These are phyloP conservation scores for Rhadina sibilatrix DNA, from an alignment of 2,113 vertebrate species.

Conservation along the genomic window DNA sequence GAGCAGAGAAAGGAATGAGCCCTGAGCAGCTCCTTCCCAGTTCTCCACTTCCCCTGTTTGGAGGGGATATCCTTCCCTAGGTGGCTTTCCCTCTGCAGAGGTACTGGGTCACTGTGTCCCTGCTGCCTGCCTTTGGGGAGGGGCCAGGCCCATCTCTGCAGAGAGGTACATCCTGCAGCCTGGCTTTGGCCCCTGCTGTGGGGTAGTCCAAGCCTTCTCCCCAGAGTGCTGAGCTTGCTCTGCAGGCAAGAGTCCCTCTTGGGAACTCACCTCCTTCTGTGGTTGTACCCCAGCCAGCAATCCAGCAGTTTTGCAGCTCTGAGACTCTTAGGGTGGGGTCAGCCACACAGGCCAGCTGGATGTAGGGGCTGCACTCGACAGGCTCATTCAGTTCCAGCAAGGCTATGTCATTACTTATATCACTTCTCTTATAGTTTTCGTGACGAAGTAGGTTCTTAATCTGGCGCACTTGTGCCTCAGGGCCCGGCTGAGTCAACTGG, in stretches of 20 bases:
- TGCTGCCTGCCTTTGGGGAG: too few relatives aligned
- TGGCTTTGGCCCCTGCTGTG: accelerated
- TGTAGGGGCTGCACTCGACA: neutral
- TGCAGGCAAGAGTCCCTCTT: too few relatives aligned
- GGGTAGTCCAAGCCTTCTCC: accelerated
- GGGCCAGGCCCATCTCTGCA: neutral
- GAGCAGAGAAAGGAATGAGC: neutral
- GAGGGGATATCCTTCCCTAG: accelerated
- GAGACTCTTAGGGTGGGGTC: neutral
- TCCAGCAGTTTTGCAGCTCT: neutral
- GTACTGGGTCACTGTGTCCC: accelerated
- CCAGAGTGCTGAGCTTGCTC: neutral
- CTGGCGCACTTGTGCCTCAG: neutral
- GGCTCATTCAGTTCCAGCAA: neutral
- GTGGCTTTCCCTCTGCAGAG: neutral
- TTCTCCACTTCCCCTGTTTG: too few relatives aligned
- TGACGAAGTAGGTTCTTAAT: neutral
- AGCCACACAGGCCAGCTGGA: constrained; percentile 18
- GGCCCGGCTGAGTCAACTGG: neutral
- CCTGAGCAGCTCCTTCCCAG: accelerated
- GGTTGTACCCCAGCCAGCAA: neutral
- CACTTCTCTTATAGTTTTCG: neutral
- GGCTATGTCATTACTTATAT: neutral
- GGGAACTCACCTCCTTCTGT: neutral
- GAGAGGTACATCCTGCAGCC: accelerated